phyloP scores from a whole-genome alignment of 2,888 invertebrate genomes.

The Lacanobia oleracea region DNA sequence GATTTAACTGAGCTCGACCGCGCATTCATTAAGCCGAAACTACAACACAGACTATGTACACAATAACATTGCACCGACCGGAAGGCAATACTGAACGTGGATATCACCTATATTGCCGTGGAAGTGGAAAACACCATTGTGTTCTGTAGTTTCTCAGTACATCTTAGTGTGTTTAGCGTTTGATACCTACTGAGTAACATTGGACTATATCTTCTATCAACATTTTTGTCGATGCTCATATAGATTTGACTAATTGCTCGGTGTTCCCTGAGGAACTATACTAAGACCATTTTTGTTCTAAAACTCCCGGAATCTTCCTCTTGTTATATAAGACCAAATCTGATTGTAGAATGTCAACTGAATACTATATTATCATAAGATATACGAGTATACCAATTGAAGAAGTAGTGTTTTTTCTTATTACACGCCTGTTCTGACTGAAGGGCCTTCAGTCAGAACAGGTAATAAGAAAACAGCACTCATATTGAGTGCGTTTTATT shows the following conservation, averaged over 20 bases:
- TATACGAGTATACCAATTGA: not conserved
- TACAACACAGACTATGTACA: conserved; percentile 43
- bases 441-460: too few relatives aligned
- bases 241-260: not conserved
- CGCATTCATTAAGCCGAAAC: conserved; percentile 52
- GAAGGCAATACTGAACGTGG: conserved; percentile 41
- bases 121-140: conserved; percentile 37
- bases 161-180: not conserved
- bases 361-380: not conserved
- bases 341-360: not conserved
- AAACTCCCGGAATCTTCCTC: not conserved
- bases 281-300: conserved; percentile 19
- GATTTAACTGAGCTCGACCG: conserved; percentile 48
- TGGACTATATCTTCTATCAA: not conserved
- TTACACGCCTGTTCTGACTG: too few relatives aligned
- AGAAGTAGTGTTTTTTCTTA: not conserved
- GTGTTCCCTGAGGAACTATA: conserved; percentile 16
- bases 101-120: conserved; percentile 44
- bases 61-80: conserved; percentile 47
- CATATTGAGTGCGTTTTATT: not conserved
- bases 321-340: not conserved
- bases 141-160: conserved; percentile 8
- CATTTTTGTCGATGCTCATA: not conserved
- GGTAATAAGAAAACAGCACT: too few relatives aligned
- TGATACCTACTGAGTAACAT: not conserved